Evolutionary conservation across 2,888 invertebrate species (phyloP), one percentile per base, ranked within the genome.

Genomic region (Abrostola triplasia): DNA sequence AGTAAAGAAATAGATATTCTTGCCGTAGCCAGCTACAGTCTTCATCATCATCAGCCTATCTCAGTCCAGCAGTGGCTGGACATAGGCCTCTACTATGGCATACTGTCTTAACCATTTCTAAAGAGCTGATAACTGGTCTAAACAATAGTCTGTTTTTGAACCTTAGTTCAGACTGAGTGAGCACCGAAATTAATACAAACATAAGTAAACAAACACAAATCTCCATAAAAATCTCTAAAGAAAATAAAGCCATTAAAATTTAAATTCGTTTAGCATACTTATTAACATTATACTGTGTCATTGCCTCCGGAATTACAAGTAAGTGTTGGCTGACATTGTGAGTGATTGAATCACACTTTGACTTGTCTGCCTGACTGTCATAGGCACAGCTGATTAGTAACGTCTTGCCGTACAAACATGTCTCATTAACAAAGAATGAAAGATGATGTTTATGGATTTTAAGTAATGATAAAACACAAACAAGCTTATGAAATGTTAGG

Each of bases 341-440:
- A 84, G 77, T 82, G 82, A 84, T 85, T 80, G 80, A 82, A 78
- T 83, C 81, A 83, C 82, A 82, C 81, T 63, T 75, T 57, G 65
- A 64, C 59, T 77, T 79, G 56, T 58, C 68, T 79, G 80, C 80
- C 79, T 77, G 55, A 59, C 69, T 79, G 80, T 81, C 79, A 78
- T 63, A 66, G 59, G 50, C 40, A 53, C 60, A 65, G 73, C 73
- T 79, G 76, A 80, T 67, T 59, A 68, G 57, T 76, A 67, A 58
- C 70, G 72, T 64, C 40, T 62, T 63, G 59, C 38, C 37, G 12
- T 54, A 48, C n/a, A 49, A 52, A 44, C 55, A 13, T 63, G 64
- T 64, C 68, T 76, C 52, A 75, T 75, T 78, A 72, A 63, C 56
- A 75, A 77, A 61, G 8, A 75, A 71, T 66, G 55, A 64, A 44